Percentiles rank a stretch among this genome's conserved stretches.
Conservation (phyloP, 2,797 vertebrate species). For the Halcyon smyrnensis region DNA sequence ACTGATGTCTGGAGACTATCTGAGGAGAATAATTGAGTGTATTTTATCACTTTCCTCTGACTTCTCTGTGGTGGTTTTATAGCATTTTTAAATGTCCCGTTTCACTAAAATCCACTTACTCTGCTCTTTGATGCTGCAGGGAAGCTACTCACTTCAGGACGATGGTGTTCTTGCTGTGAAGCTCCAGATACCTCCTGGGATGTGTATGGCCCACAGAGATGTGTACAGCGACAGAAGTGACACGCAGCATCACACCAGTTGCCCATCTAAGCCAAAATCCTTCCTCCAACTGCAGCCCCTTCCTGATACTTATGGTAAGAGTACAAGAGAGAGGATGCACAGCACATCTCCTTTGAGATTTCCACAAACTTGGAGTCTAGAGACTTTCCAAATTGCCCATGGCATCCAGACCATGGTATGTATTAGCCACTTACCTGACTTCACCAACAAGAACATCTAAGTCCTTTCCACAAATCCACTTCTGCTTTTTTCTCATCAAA, state of each 20-base stretch:
- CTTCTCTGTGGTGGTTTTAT: neutral
- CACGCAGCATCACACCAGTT: accelerated
- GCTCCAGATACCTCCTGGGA: neutral
- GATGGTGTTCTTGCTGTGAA: neutral
- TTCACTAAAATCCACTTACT: neutral
- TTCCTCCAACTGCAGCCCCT: neutral
- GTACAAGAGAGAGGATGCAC: neutral
- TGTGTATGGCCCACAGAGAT: neutral
- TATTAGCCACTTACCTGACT: accelerated
- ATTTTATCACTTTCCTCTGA: constrained; percentile 43
- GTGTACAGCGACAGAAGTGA: neutral
- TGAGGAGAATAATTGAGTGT: constrained; percentile 45
- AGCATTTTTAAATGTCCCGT: neutral
- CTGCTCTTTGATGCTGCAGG: neutral
- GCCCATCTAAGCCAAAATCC: neutral
- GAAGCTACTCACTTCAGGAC: neutral
- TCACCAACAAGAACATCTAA: neutral
- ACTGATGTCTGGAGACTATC: constrained; percentile 31
- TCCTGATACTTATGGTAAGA: neutral
- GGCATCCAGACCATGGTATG: neutral
- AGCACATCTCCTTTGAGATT: neutral
- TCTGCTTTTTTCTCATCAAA: neutral
- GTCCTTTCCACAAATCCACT: neutral
- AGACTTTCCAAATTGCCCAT: neutral
- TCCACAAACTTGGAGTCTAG: neutral